A percentile compares a stretch with the other conserved stretches of the same genome.
Evolutionary conservation across 2,797 vertebrate genomes (phyloP).

Genomic region (Tragelaphus oryx): DNA sequence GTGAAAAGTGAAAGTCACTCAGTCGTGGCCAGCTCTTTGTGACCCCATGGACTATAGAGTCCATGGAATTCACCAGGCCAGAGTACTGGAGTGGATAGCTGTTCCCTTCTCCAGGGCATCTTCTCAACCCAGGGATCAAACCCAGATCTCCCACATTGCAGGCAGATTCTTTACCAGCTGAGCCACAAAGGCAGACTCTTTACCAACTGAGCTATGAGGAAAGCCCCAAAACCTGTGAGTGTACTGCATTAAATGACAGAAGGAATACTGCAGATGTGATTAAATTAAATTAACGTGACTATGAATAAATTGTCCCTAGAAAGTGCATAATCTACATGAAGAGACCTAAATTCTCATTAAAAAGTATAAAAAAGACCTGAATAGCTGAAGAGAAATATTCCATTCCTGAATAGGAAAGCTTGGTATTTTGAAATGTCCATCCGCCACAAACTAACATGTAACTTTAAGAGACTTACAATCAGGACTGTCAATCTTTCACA

Average conservation of each 20-base stretch:
- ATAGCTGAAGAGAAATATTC: background rate
- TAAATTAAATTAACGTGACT: background rate
- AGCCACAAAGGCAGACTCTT: background rate
- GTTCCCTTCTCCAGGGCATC: background rate
- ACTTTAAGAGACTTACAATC: background rate
- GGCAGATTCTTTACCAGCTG: background rate
- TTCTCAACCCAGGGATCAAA: background rate
- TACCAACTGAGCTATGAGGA: background rate
- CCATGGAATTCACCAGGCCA: background rate
- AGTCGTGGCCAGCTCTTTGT: accelerated
- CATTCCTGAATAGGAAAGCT: background rate
- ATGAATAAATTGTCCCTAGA: background rate
- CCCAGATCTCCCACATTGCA: accelerated
- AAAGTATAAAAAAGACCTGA: background rate
- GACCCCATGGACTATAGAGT: background rate
- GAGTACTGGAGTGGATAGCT: background rate
- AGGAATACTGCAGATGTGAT: background rate
- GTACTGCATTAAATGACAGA: background rate
- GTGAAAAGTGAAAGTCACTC: background rate
- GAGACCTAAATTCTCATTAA: background rate
- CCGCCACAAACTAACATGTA: background rate
- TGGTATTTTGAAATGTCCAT: background rate
- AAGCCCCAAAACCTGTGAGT: background rate
- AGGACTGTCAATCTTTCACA: background rate
- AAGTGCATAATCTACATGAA: background rate